These are phyloP conservation scores for Gari tellinella DNA, from an alignment of 2,888 invertebrate species.

Conservation along the genomic window DNA sequence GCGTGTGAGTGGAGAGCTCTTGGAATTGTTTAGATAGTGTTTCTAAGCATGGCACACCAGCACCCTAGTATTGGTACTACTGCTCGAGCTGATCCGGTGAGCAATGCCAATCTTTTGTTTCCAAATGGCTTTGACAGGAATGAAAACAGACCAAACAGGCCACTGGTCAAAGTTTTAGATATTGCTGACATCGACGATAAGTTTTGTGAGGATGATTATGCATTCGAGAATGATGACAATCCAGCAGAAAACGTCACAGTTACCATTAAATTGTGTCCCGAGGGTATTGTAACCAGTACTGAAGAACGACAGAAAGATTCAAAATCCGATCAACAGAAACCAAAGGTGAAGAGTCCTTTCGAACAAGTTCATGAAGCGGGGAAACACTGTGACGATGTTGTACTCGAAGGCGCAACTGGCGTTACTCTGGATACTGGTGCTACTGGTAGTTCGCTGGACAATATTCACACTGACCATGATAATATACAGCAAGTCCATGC, in stretches of 20 bases:
- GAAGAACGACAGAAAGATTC: neutral
- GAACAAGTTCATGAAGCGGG: no score
- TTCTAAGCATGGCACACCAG: slow-evolving; percentile 16
- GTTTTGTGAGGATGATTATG: slow-evolving; percentile 24
- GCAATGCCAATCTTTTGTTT: slow-evolving; percentile 35
- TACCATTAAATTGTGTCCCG: slow-evolving; percentile 47
- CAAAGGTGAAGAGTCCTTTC: no score
- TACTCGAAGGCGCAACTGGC: no score
- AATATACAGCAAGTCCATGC: no score
- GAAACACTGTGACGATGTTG: no score
- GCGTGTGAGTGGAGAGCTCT: no score
- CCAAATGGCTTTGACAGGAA: slow-evolving; percentile 47
- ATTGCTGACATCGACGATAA: slow-evolving; percentile 36
- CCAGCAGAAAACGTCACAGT: slow-evolving; percentile 56
- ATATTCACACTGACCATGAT: no score
- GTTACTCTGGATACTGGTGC: no score
- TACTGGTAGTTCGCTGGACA: no score
- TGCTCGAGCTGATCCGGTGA: slow-evolving; percentile 36
- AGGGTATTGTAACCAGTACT: neutral
- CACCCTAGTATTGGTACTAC: slow-evolving; percentile 31
- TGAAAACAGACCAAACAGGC: slow-evolving; percentile 17
- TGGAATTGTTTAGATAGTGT: neutral
- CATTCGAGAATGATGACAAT: slow-evolving; percentile 20
- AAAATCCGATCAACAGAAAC: no score
- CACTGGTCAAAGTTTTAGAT: slow-evolving; percentile 47